Base-by-base conservation (phyloP, 2,888 invertebrate genomes). In the Melanargia galathea region DNA sequence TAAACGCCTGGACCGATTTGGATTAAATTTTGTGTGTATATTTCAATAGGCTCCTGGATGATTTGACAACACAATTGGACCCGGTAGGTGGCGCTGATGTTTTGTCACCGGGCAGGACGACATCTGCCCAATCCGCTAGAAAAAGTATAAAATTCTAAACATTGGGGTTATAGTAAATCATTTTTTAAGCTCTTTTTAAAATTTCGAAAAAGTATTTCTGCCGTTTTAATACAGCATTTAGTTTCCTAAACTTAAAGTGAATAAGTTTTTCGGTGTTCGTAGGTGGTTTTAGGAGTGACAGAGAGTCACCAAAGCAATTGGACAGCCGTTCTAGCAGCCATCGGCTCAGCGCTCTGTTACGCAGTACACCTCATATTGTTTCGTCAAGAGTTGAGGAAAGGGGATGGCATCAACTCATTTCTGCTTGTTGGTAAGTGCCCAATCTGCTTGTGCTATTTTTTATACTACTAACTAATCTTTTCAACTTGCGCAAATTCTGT, bases 341-440 rank as follows among this genome's bases (percentile, higher is more conserved):
- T 98, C 66, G 94, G 96, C 72, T 96, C 98, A 74, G 97, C 98
- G 61, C 92, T 98, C 75, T 95, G 96, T 78, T 98, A 98, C 87
- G 96, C 99, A 4, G 90, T 95, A 57, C 99, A 98, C 87, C 93
- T 99, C 73, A 96, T 98, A 64, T 94, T 98, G 79, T 93, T 98
- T 60, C 93, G 96, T 73, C 93, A 95, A 75, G 96, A 96, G 87
- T 95, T 97, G 67, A 96, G 97, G 80, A 96, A 96, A 78, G 98
- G 98, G 81, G 98, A 98, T 76, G 96, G 96, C 82, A 95, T 99
- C 83, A 98, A 98, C 87, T 96, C 98, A 75, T 97, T 98, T 60
- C 93, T 99, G 91, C 97, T 99, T 87, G 98, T 99, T 86, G 99
- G 97, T 97, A 84, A 92, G 92, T 77, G 8, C n/a, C 18, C 7